Evolutionary conservation across 2,113 vertebrate genomes (phyloP).

Genomic region (Aepyceros melampus): DNA sequence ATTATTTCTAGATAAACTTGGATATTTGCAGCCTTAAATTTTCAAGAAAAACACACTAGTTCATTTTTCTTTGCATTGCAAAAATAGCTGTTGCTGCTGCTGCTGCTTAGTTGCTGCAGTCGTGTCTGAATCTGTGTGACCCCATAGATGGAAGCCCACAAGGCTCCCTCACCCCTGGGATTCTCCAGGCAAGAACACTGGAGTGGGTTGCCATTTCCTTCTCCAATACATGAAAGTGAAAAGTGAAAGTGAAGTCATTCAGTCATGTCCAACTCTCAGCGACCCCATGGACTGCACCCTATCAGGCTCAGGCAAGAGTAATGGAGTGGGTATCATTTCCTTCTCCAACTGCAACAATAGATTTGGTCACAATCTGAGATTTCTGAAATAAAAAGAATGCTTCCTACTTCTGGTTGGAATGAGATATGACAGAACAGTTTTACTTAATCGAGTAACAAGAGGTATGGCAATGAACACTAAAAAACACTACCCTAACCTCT

Average conservation of each 20-base stretch:
- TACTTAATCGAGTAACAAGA: not conserved
- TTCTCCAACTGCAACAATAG: not conserved
- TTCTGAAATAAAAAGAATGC: not conserved
- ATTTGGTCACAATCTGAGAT: not conserved
- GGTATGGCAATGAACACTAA: not conserved
- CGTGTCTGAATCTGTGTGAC: too few species aligned
- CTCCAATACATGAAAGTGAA: too few species aligned
- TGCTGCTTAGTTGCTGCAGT: too few species aligned
- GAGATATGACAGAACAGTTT: not conserved
- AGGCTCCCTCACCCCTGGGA: too few species aligned
- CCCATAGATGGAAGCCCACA: too few species aligned
- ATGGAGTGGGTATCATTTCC: too few species aligned
- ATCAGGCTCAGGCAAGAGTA: too few species aligned
- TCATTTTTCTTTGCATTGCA: not conserved
- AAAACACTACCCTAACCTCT: not conserved
- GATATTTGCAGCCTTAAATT: not conserved
- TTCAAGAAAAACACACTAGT: not conserved
- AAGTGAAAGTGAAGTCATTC: too few species aligned
- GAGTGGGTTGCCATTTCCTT: too few species aligned
- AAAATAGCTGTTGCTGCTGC: not conserved
- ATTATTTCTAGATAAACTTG: not conserved
- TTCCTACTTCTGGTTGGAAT: not conserved
- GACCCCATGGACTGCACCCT: too few species aligned
- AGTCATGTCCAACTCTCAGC: too few species aligned
- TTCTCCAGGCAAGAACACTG: too few species aligned